phyloP scores from a whole-genome alignment of 2,888 invertebrate species.

The Coronaproctus castanopsis region DNA sequence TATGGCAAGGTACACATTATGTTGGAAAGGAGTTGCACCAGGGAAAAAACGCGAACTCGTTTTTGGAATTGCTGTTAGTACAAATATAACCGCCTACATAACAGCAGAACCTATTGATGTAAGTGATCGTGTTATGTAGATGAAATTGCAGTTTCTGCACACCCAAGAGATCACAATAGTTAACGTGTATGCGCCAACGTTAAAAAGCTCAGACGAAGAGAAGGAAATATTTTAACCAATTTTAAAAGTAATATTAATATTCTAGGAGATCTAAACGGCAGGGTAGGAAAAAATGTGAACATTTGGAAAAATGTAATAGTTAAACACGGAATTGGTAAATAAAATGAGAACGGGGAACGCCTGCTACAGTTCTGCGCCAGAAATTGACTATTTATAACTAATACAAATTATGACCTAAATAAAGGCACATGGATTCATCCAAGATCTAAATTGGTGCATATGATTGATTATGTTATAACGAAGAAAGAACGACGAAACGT shows the following conservation, averaged over 20 bases:
- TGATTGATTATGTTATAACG: no score
- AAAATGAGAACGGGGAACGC: neutral
- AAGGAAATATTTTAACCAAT: neutral
- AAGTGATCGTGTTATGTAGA: neutral
- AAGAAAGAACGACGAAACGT: no score
- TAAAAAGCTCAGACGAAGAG: neutral
- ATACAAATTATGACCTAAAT: neutral
- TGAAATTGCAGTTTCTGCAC: neutral
- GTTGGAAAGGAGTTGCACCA: neutral
- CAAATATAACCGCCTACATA: neutral
- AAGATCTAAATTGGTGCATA: no score
- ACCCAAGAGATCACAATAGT: neutral
- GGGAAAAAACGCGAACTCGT: neutral
- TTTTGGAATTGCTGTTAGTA: neutral
- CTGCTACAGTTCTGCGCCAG: neutral
- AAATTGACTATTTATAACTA: neutral
- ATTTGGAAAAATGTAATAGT: neutral
- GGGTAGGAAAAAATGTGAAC: neutral
- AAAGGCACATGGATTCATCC: neutral
- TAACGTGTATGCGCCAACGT: neutral
- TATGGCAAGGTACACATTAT: neutral
- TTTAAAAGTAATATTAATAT: neutral
- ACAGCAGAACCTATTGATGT: neutral
- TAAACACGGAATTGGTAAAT: neutral
- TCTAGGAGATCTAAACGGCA: neutral